Conservation (phyloP, 2,797 vertebrate genomes). For the Anguilla pacifica region DNA sequence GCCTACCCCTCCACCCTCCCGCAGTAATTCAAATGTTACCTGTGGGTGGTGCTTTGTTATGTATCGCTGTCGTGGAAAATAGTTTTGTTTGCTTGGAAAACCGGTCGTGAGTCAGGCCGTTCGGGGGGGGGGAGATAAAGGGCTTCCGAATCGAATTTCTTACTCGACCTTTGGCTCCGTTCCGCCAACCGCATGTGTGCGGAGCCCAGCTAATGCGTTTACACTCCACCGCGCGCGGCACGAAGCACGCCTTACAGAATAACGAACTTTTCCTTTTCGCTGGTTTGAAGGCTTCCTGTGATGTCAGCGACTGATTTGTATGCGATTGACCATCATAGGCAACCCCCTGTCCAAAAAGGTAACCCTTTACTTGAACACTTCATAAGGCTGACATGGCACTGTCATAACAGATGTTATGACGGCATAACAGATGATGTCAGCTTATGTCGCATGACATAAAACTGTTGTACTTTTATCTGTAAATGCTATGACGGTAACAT, state of each 20-base stretch:
- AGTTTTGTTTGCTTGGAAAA: neutral
- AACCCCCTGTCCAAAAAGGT: neutral
- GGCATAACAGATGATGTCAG: no score
- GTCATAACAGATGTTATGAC: no score
- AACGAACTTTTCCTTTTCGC: constrained; percentile 34
- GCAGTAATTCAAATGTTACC: neutral
- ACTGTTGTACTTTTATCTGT: no score
- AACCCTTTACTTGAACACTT: no score
- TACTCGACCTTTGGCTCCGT: constrained; percentile 23
- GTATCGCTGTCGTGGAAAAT: neutral
- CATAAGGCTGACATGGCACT: no score
- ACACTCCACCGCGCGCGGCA: constrained; percentile 30
- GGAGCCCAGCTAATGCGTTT: neutral
- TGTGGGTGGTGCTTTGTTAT: neutral
- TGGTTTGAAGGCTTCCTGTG: neutral
- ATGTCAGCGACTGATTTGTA: neutral
- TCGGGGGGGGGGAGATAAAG: neutral
- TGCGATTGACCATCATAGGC: neutral
- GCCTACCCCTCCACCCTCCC: neutral
- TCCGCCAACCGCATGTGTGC: neutral
- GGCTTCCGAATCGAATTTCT: constrained; percentile 13
- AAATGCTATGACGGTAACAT: no score
- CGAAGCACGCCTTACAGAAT: constrained; percentile 38
- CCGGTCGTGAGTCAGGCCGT: neutral
- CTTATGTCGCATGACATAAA: no score